A percentile compares a stretch with the other conserved stretches of the same genome.
Conservation (phyloP, 2,797 vertebrate species). For the Myotis findleyi region DNA sequence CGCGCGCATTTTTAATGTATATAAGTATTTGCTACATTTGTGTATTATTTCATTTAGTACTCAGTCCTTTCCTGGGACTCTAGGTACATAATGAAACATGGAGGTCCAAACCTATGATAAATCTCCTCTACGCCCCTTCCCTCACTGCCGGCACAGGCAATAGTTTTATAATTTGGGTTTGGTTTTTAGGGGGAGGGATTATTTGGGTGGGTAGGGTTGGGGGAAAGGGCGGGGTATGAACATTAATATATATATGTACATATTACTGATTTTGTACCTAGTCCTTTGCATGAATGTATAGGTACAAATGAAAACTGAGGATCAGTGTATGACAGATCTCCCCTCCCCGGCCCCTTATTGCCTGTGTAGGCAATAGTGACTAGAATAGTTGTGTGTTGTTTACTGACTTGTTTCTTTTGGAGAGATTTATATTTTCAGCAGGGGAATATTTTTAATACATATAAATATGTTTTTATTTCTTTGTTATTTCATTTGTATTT, state of each 20-base stretch:
- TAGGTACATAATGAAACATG: slow-evolving; percentile 48
- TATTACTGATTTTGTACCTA: slow-evolving; percentile 16
- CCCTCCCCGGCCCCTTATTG: background rate
- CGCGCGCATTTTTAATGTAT: slow-evolving; percentile 30
- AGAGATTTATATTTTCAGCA: slow-evolving; percentile 54
- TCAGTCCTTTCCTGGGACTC: slow-evolving; percentile 52
- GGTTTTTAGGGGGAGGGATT: background rate
- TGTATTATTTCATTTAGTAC: slow-evolving; percentile 42
- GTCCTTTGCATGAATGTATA: slow-evolving; percentile 33
- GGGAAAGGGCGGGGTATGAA: background rate
- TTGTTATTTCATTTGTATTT: slow-evolving; percentile 50
- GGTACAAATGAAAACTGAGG: slow-evolving; percentile 29
- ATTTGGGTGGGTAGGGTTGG: background rate
- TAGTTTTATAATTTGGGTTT: slow-evolving; percentile 56
- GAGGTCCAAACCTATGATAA: slow-evolving; percentile 79
- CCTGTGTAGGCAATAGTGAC: background rate
- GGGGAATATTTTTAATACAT: slow-evolving; percentile 38
- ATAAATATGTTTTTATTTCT: slow-evolving; percentile 35
- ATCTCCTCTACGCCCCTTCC: slow-evolving; percentile 66
- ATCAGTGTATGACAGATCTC: slow-evolving; percentile 41
- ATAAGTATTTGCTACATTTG: slow-evolving; percentile 56
- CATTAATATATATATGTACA: slow-evolving; percentile 34
- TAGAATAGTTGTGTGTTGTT: slow-evolving; percentile 33
- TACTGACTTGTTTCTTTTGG: slow-evolving; percentile 47
- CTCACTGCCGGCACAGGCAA: slow-evolving; percentile 62